Base-by-base conservation (phyloP, 2,113 vertebrate genomes). In the Ctenomys sociabilis region DNA sequence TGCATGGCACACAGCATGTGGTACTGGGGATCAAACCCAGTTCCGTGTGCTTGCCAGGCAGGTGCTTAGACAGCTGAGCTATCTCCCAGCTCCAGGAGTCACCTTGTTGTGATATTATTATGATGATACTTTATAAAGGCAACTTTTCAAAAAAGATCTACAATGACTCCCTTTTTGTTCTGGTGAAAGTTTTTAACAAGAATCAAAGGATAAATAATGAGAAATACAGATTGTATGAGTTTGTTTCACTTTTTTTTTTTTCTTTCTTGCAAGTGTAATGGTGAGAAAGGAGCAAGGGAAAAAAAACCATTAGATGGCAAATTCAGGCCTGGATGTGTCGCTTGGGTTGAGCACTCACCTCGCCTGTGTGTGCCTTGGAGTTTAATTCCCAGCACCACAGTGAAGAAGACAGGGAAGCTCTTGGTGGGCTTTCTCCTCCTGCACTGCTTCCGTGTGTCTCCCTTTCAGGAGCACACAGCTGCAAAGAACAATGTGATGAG, bases 181-280 rank as follows among this genome's bases (percentile, higher is more conserved):
- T 30, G 13, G 28, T 88, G 78, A 40, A 72, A 73, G 40, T 12
- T 96, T 96, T 93, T 73, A 43, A 85, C 43, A 92, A 82, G 88
- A 97, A 45, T 28, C 57, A 90, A 82, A 82, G 43, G 78, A 75
- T 77, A 88, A 85, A 57, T 86, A 57, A 84, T 75, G 90, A 93
- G 37, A 82, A 94, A 85, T 75, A 75, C 22, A 75, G 21, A 81
- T 43, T 43, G 78, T 43, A 22, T 72, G 5, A 64, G 12, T 5
- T n/a, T 68, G 16, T 49, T 72, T 72, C 78, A 61, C 6, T 13
- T 11, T 81, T 88, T 61, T 43, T 35, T 87, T 13, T 11, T 81
- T 88, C 49, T 43, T 35, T 87, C 92, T 52, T 61, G n/a, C 22
- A 73, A 88, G 80, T 72, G 17, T 77, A 95, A 22, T 66, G 72